Conservation (phyloP, 1,140 invertebrate genomes). For the Rhagoletis zephyria region DNA sequence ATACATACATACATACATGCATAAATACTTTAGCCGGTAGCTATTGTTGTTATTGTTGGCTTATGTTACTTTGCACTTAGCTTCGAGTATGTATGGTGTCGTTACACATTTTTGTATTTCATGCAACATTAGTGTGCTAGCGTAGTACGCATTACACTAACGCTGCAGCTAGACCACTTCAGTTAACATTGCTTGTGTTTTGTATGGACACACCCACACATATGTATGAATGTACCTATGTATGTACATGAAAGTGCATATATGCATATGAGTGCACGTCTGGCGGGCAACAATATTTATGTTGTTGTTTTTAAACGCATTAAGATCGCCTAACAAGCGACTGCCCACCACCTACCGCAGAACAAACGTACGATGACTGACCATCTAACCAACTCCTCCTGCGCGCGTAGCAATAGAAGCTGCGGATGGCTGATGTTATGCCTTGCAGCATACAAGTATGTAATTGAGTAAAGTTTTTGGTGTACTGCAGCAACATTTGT, state of each 20-base stretch:
- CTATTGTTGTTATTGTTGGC: neutral
- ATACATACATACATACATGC: neutral
- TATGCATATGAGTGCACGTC: neutral
- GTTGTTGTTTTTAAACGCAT: conserved; percentile 45
- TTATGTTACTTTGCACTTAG: conserved; percentile 13
- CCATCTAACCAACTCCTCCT: neutral
- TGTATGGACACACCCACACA: too few species aligned
- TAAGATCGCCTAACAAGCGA: conserved; percentile 31
- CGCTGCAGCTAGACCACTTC: conserved; percentile 2
- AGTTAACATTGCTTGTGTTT: neutral
- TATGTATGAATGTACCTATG: too few species aligned
- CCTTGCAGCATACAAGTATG: conserved; percentile 28
- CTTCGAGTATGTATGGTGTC: neutral
- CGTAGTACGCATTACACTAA: neutral
- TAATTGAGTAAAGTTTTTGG: conserved; percentile 31
- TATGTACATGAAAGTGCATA: too few species aligned
- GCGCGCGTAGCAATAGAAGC: neutral
- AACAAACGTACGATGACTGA: neutral
- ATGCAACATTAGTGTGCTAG: conserved; percentile 36
- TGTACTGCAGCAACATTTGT: conserved; percentile 47
- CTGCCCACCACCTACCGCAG: neutral
- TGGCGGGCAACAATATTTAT: conserved; percentile 34
- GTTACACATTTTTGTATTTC: conserved; percentile 29
- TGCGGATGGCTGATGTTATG: neutral
- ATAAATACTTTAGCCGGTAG: neutral